These are phyloP conservation scores for Mesorhabditis belari DNA, from an alignment of 2,888 invertebrate genomes.

Conservation along the genomic window DNA sequence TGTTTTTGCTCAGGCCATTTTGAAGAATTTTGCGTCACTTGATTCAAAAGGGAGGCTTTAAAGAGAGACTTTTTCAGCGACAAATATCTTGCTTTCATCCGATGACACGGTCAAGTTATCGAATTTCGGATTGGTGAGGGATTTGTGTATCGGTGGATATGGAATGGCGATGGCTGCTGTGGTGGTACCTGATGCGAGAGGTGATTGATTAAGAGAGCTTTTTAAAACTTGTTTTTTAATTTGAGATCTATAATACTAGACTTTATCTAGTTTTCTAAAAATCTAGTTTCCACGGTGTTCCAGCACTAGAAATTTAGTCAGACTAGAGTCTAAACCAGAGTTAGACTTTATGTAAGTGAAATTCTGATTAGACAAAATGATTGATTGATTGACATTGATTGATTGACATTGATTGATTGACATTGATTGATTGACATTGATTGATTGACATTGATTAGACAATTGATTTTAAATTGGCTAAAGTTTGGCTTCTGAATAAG, in stretches of 20 bases:
- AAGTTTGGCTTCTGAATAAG: no score
- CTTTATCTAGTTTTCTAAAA: background rate
- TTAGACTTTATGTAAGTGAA: no score
- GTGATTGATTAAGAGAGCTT: no score
- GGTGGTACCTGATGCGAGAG: slow-evolving; percentile 33
- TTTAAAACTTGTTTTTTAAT: background rate
- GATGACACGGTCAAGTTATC: slow-evolving; percentile 33
- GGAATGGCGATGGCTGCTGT: slow-evolving; percentile 34
- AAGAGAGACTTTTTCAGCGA: slow-evolving; percentile 13
- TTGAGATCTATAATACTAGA: background rate
- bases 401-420: no score
- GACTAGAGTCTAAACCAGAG: no score
- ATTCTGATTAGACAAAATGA: no score
- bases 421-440: no score
- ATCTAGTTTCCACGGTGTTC: no score
- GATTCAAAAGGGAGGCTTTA: background rate
- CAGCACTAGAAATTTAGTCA: no score
- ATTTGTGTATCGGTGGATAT: slow-evolving; percentile 34
- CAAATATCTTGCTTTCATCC: slow-evolving; percentile 28
- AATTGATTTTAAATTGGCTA: no score
- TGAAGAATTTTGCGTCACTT: background rate
- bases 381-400: no score
- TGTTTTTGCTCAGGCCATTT: background rate
- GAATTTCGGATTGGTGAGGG: slow-evolving; percentile 37
- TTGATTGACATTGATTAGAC: no score